Conservation (phyloP, 2,797 vertebrate genomes). For the Mormyrops boulengeri region DNA sequence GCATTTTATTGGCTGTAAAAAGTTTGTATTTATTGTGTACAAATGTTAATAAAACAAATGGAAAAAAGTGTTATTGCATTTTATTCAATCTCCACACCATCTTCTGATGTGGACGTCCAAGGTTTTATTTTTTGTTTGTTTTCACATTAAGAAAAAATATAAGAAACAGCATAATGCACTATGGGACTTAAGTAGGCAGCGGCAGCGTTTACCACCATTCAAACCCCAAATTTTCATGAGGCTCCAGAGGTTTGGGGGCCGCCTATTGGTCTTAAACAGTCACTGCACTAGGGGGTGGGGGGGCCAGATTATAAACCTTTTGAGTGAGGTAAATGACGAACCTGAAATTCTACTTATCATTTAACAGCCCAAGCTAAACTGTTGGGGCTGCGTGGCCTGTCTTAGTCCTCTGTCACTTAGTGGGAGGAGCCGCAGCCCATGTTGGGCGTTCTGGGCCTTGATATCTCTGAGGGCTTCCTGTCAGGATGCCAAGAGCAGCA, state of each 20-base stretch:
- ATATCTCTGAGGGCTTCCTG: constrained; percentile 7
- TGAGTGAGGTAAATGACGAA: background rate
- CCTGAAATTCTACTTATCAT: background rate
- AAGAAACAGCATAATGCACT: background rate
- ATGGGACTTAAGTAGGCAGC: background rate
- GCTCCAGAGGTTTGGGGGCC: background rate
- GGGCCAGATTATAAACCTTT: background rate
- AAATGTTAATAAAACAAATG: constrained; percentile 89
- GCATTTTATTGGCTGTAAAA: constrained; percentile 96
- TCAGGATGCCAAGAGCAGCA: background rate
- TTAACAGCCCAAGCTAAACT: background rate
- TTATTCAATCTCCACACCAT: background rate
- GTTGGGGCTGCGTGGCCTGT: background rate
- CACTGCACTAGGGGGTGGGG: background rate
- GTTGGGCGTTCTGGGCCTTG: background rate
- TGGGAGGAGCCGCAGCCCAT: background rate
- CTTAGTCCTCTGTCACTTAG: background rate
- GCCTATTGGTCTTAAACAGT: background rate
- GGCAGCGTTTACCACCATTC: background rate
- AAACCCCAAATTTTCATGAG: background rate
- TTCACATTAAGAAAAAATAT: background rate
- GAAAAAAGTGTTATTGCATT: background rate
- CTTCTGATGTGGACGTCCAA: background rate
- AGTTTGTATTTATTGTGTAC: constrained; percentile 99
- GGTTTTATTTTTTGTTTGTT: background rate